Percentiles rank a stretch among this genome's conserved stretches.
Evolutionary conservation across 2,113 vertebrate genomes (phyloP).

Genomic region (Tragelaphus strepsiceros): DNA sequence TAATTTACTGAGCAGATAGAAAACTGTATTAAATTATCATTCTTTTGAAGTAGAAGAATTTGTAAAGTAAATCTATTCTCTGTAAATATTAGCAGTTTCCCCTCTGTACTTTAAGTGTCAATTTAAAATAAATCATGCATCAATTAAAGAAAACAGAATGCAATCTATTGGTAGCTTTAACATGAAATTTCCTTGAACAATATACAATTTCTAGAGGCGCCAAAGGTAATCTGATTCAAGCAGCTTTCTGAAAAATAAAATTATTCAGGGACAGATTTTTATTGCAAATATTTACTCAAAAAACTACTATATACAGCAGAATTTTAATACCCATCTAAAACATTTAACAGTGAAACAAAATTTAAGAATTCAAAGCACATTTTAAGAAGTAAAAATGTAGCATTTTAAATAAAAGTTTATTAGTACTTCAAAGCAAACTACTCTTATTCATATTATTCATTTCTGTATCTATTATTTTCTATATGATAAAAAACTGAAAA

Average conservation of each 20-base stretch:
- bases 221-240: constrained; percentile 55
- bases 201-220: neutral
- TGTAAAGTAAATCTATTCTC: neutral
- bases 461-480: constrained; percentile 74
- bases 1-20: neutral
- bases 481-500: constrained; percentile 70
- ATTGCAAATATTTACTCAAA: constrained; percentile 87
- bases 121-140: constrained; percentile 10
- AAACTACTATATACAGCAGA: constrained; percentile 84
- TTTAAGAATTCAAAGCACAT: constrained; percentile 78
- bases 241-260: constrained; percentile 70
- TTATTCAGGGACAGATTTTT: constrained; percentile 77
- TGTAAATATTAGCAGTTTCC: neutral
- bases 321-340: constrained; percentile 79
- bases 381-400: constrained; percentile 76
- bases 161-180: neutral
- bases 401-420: constrained; percentile 69
- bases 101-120: neutral
- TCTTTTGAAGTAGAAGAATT: constrained; percentile 19
- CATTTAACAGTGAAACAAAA: constrained; percentile 80
- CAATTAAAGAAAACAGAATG: constrained; percentile 9
- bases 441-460: constrained; percentile 69
- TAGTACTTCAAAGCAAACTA: constrained; percentile 79
- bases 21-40: neutral
- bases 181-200: constrained; percentile 1